Base-by-base conservation (phyloP, 2,888 invertebrate genomes). In the Mycalesis mineus region DNA sequence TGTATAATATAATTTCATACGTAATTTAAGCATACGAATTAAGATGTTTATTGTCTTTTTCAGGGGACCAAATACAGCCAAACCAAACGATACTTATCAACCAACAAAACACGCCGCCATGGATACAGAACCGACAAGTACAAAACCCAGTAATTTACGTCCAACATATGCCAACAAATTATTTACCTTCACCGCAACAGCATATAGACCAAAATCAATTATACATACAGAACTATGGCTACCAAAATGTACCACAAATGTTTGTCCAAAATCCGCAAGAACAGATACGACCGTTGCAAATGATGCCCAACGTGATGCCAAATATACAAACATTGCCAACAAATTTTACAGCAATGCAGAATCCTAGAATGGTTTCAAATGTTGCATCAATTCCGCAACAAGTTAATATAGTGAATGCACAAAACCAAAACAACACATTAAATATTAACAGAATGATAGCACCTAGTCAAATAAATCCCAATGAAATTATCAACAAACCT, bases 41-140 rank as follows among this genome's bases (percentile, higher is more conserved):
- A n/a, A 22, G 5, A 22, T 22, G 22, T 22, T 22, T 22, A 22
- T 22, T 22, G 2, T 4, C 7, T 11, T 36, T 82, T 80, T 17
- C 78, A 88, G 87, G 84, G 40, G 84, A 87, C 33, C 84, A 85
- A 64, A 69, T 73, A 17, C 82, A 82, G 57, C 82, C 77, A 55
- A 84, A 82, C 55, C 87, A 87, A 66, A 78, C 81, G 0, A 77
- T 82, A 59, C 74, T 84, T 48, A 77, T 88, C 55, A 88, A 87
- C 61, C 80, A 82, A 2, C 84, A 86, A 63, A 88, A 87, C 45
- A 76, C 83, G 9, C 88, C 88, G 42, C 88, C 88, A 73, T 89
- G 88, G 88, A 78, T 79, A 49, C 84, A 87, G 45, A 84, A 81
- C 74, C 68, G 81, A 48, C 67, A 71, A 45, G 65, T 77, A 1